Evolutionary conservation across 2,113 vertebrate genomes (phyloP), one percentile per base, ranked within the genome.

Genomic region (Odontophorus gujanensis): DNA sequence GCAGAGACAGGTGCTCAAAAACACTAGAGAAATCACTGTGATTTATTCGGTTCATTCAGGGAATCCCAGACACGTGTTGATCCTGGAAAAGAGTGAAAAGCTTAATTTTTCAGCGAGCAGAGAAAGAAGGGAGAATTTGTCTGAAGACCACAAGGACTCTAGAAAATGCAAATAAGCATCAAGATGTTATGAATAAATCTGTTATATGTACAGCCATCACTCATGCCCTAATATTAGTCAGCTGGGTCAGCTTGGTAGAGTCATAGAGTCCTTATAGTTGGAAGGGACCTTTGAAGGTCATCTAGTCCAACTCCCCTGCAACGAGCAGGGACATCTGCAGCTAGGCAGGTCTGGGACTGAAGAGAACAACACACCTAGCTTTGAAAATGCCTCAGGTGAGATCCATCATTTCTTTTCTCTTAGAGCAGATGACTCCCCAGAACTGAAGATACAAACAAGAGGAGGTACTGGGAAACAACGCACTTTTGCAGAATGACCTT

Each of bases 1-100:
- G 91, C 85, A 89, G 94, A 94, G 61, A 38, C 85, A 93, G 85
- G 80, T 85, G 82, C 72, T 79, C 26, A 51, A 84, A 94, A 85
- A 4, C 92, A 45, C 85, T 86, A 42, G 85, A 91, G 93, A 92
- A 91, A 95, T 95, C 87, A 95, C 7, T 40, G 36, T 78, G 69
- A 95, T 86, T 95, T 94, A 63, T 72, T 90, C 66, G 40, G 25
- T 57, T n/a, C 0, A 0, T 78, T 90, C 65, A 50, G 73, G 89
- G 85, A 91, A 88, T 68, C 80, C 73, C 53, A 94, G 68, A 51
- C 73, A 81, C 55, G 43, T 57, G 87, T 71, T 95, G 76, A 68
- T 93, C 55, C 76, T 83, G 26, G 22, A 89, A 61, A 83, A 61
- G 45, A 75, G 59, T 20, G 91, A 85, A 83, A 87, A 75, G 9